These are phyloP conservation scores for Ctenopoma multispine DNA, from an alignment of 2,797 vertebrate species.

Conservation along the genomic window DNA sequence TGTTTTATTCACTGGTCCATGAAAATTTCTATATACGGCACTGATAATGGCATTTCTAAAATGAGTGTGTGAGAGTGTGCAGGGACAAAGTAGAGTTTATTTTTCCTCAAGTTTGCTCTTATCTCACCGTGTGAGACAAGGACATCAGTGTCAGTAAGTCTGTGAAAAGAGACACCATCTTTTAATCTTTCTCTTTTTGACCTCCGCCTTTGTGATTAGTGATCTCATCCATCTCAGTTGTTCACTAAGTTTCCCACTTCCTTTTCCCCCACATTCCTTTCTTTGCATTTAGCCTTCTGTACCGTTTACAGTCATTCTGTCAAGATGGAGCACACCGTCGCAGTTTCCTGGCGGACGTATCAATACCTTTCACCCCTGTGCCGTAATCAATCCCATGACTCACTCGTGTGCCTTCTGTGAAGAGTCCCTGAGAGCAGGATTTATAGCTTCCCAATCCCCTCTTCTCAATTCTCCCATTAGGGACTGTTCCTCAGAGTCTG, in stretches of 20 bases:
- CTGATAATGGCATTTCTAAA: conserved; percentile 40
- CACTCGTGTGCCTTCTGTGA: conserved; percentile 41
- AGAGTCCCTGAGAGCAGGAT: conserved; percentile 67
- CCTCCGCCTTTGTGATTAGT: not conserved
- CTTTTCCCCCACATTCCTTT: not conserved
- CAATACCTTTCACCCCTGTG: conserved; percentile 56
- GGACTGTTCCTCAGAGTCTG: conserved; percentile 37
- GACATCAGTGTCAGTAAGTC: not conserved
- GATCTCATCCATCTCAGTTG: not conserved
- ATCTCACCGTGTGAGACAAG: conserved; percentile 9
- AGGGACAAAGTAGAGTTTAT: conserved; percentile 2
- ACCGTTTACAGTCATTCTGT: conserved; percentile 42
- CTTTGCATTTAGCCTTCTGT: conserved; percentile 13
- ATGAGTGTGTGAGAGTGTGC: conserved; percentile 2
- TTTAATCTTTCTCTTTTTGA: conserved; percentile 6
- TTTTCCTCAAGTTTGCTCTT: conserved; percentile 14
- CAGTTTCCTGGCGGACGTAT: conserved; percentile 59
- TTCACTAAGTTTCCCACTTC: conserved; percentile 1
- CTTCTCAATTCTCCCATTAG: conserved; percentile 43
- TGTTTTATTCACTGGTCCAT: conserved; percentile 43
- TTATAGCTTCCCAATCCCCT: conserved; percentile 58
- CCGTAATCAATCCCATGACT: conserved; percentile 63
- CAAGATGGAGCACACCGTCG: conserved; percentile 46
- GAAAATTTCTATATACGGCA: conserved; percentile 35
- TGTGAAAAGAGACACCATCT: not conserved